Conservation (phyloP, 1,140 invertebrate species). For the Lepidotrigona ventralis region DNA sequence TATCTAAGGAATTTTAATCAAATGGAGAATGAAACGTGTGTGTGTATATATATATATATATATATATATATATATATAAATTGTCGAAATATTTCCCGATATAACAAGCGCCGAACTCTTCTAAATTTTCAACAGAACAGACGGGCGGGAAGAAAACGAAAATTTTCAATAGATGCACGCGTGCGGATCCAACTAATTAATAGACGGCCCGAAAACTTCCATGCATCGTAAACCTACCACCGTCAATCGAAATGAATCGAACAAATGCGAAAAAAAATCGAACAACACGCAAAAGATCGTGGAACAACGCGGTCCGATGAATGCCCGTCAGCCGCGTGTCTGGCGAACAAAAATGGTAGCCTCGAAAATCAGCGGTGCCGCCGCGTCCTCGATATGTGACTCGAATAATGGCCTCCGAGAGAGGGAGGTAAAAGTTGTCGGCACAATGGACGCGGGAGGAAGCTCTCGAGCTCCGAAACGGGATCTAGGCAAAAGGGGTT, state of each 20-base stretch:
- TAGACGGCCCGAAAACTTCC: neutral
- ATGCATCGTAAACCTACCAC: neutral
- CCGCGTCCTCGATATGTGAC: slow-evolving; percentile 61
- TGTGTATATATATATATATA: too few relatives aligned
- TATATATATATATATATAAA: too few relatives aligned
- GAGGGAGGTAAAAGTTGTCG: slow-evolving; percentile 52
- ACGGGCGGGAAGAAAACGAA: too few relatives aligned
- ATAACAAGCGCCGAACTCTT: too few relatives aligned
- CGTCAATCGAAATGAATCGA: neutral
- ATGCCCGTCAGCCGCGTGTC: slow-evolving; percentile 29
- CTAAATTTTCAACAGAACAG: too few relatives aligned
- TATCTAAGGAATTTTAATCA: neutral
- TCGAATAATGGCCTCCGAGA: slow-evolving; percentile 58
- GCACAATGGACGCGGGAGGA: slow-evolving; percentile 57
- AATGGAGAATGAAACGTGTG: too few relatives aligned
- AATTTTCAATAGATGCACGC: too few relatives aligned
- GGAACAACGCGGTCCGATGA: neutral
- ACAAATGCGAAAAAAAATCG: neutral
- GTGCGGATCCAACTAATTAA: neutral
- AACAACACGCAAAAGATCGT: neutral
- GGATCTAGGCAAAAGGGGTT: slow-evolving; percentile 65
- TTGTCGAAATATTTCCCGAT: too few relatives aligned
- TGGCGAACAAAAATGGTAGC: slow-evolving; percentile 24
- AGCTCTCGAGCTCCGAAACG: slow-evolving; percentile 63
- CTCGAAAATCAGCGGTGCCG: slow-evolving; percentile 56